phyloP scores from a whole-genome alignment of 2,797 vertebrate species.

The Eremophila alpestris region DNA sequence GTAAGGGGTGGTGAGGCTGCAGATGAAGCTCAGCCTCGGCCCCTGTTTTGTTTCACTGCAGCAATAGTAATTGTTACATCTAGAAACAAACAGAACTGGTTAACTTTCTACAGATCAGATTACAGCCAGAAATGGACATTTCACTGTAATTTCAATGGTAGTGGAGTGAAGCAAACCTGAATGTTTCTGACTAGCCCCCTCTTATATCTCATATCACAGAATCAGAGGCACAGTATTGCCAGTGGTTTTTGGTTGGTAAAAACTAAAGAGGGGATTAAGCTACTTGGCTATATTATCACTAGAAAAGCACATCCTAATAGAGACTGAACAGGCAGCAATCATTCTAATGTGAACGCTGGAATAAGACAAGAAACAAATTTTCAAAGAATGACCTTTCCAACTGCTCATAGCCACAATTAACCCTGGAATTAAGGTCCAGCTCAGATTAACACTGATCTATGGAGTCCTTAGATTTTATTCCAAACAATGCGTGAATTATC shows the following conservation, averaged over 20 bases:
- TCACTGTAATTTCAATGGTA: background rate
- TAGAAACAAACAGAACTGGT: background rate
- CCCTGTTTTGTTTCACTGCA: background rate
- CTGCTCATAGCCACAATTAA: background rate
- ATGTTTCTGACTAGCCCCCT: background rate
- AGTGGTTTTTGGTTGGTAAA: background rate
- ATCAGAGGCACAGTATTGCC: background rate
- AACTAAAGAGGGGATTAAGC: background rate
- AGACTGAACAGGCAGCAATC: background rate
- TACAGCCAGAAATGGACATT: background rate
- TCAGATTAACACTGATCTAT: background rate
- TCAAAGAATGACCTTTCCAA: slow-evolving; percentile 22
- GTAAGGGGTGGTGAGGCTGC: background rate
- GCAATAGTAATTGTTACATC: background rate
- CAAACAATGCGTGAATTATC: background rate
- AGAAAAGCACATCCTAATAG: background rate
- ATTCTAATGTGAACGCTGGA: slow-evolving; percentile 14
- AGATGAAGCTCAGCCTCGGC: background rate
- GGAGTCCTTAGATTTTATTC: background rate
- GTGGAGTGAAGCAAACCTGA: background rate
- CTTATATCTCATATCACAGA: background rate
- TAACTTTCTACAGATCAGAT: background rate
- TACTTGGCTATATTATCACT: background rate
- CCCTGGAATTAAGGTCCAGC: background rate
- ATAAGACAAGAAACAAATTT: slow-evolving; percentile 3